Base-by-base conservation (phyloP, 2,797 vertebrate genomes). In the Poeciliopsis presidionis region DNA sequence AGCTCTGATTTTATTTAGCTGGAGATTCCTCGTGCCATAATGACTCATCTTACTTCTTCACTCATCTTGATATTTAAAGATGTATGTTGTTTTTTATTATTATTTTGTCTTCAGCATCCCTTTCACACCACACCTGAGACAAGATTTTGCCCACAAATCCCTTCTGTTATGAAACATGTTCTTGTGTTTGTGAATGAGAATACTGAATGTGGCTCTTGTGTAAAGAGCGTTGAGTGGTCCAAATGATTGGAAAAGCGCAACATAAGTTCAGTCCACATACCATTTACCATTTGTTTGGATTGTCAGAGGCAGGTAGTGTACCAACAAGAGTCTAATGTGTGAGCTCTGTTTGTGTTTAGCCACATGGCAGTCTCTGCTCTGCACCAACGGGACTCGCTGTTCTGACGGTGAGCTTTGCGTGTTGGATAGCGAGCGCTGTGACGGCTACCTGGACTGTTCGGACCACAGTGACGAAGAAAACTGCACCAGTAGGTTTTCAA, bases 361-460 rank as follows among this genome's bases (percentile, higher is more conserved):
- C 39, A 99, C 98, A 0, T 96, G 67, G 0, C 95, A 96, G 75
- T 95, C 96, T 33, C 85, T 98, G 90, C 80, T 81, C 0, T 99
- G 98, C 76, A 86, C 92, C 0, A 96, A 96, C 1, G 95, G 96
- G 5, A 95, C 94, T 1, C 96, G 95, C 78, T 99, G 98, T 1
- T 95, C 96, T 67, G 97, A 98, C 0, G 96, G 96, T 0, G 98
- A 99, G 81, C 95, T 96, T 20, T 99, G 98, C 30, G 84, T 99
- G n/a, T 33, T 93, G 78, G 91, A 94, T 75, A 88, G 94, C 0
- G 97, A 99, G 93, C 91, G 94, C 5, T 99, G 98, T 0, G 98
- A 99, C 0, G 97, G 98, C 3, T 99, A 97, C 73, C 93, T 99
- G 89, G 98, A 99, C 95, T 99, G 98, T 81, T 97, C 96, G 0